A percentile compares a stretch with the other conserved stretches of the same genome.
These are phyloP conservation scores for Cephus pygmeus DNA, from an alignment of 2,888 invertebrate species.

Conservation along the genomic window DNA sequence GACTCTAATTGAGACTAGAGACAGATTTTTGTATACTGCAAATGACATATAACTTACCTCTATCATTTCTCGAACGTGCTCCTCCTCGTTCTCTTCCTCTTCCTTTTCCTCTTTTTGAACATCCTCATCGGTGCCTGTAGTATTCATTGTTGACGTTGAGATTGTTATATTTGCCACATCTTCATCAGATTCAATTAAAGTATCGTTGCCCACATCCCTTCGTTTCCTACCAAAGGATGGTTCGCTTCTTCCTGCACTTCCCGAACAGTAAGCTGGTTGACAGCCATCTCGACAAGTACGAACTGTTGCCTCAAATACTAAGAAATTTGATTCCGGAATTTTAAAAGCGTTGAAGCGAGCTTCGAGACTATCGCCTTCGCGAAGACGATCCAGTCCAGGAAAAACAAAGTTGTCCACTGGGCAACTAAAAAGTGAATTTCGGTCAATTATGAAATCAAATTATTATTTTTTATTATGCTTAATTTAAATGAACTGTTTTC, in stretches of 20 bases:
- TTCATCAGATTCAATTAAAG: conserved; percentile 32
- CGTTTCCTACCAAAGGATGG: conserved; percentile 83
- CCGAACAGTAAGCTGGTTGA: conserved; percentile 88
- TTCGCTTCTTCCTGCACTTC: conserved; percentile 81
- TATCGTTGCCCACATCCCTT: conserved; percentile 69
- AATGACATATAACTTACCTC: conserved; percentile 70
- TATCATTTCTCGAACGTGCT: conserved; percentile 90
- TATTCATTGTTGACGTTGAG: conserved; percentile 44
- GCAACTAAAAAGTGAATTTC: conserved; percentile 71
- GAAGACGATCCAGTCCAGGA: conserved; percentile 87
- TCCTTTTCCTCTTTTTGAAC: conserved; percentile 69
- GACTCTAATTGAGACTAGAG: neutral
- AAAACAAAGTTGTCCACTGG: conserved; percentile 93
- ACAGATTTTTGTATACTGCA: neutral
- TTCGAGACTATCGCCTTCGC: conserved; percentile 88
- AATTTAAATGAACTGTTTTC: conserved; percentile 32
- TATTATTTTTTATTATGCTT: neutral
- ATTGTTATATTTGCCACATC: conserved; percentile 33
- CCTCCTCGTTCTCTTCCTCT: conserved; percentile 70
- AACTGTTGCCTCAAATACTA: conserved; percentile 93
- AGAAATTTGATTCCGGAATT: conserved; percentile 92
- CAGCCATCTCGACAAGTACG: conserved; percentile 90
- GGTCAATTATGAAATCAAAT: neutral
- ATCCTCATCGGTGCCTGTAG: conserved; percentile 66
- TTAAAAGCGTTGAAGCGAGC: conserved; percentile 94